Evolutionary conservation across 2,797 vertebrate genomes (phyloP), one percentile per base, ranked within the genome.

Genomic region (Uromys caudimaculatus): DNA sequence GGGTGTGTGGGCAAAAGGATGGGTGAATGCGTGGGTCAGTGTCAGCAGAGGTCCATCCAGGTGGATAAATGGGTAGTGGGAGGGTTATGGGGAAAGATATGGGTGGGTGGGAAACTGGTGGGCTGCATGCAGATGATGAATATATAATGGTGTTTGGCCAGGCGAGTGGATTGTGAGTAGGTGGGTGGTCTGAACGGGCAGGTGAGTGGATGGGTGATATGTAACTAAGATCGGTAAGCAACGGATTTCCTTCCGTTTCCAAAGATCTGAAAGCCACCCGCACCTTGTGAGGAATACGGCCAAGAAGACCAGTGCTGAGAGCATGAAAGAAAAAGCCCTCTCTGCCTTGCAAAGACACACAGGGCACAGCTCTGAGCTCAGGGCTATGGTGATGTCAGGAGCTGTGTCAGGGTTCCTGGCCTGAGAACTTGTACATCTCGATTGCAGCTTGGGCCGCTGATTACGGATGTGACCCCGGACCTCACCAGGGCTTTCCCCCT

Each of bases 91-190:
- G 0, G 29, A 0, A 9, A 14, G 60, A 35, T 3, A 0, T 82
- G 38, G 56, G 3, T 47, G 67, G 56, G 2, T 71, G 14, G 32
- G 0, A 14, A 38, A 1, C 38, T 24, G 0, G 0, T 38, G 2
- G 64, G n/a, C 52, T 44, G 14, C 52, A 58, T 3, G 1, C 35
- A 3, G 11, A 0, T 38, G n/a, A 0, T 76, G 44, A 23, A 0
- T 32, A 1, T 10, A 1, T 21, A 0, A 62, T 24, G 3, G 0
- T 76, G 52, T 3, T 11, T 47, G n/a, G 23, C 1, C 60, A 5
- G 23, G 0, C 19, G 13, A 5, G 9, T 41, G 58, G 29, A 10
- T 76, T 44, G 8, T 56, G 41, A 44, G 11, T 52, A 32, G 3
- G 17, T 16, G 29, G 52, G 0, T 71, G 54, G 27, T 1, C 58